Conservation (phyloP, 1,140 invertebrate genomes). For the Ephestia elutella region DNA sequence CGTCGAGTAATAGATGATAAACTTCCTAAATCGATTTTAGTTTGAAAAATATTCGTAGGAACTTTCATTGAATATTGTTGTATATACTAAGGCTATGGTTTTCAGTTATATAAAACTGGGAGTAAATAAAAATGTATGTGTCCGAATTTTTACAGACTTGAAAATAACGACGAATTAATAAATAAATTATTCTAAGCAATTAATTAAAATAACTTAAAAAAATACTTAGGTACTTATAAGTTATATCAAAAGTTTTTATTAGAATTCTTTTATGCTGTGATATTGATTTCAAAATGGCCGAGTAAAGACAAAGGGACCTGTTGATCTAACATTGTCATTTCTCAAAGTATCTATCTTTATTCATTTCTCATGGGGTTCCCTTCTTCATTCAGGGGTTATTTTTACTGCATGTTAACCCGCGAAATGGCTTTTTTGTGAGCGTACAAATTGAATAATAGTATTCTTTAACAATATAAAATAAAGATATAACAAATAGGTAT, state of each 20-base stretch:
- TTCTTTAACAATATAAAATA: not conserved
- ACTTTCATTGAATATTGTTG: no score
- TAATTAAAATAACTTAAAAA: no score
- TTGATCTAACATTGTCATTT: constrained; percentile 28
- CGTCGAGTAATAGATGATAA: no score
- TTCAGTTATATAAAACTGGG: no score
- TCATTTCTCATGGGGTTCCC: not conserved
- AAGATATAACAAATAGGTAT: not conserved
- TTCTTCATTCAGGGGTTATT: constrained; percentile 6
- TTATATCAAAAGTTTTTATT: not conserved
- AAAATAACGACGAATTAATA: no score
- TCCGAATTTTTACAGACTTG: no score
- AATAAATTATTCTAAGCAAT: no score
- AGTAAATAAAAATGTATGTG: no score
- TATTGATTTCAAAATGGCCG: not conserved
- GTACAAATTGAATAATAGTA: not conserved
- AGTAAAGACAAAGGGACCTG: constrained; percentile 20
- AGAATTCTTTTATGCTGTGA: not conserved
- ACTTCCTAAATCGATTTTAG: no score
- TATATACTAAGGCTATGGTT: no score
- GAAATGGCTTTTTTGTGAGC: constrained; percentile 4
- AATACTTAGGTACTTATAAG: no score
- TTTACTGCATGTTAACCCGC: constrained; percentile 5
- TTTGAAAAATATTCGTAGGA: no score
- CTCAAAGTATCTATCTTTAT: constrained; percentile 10